These are phyloP conservation scores for Lagria hirta DNA, from an alignment of 2,888 invertebrate genomes.

Conservation along the genomic window DNA sequence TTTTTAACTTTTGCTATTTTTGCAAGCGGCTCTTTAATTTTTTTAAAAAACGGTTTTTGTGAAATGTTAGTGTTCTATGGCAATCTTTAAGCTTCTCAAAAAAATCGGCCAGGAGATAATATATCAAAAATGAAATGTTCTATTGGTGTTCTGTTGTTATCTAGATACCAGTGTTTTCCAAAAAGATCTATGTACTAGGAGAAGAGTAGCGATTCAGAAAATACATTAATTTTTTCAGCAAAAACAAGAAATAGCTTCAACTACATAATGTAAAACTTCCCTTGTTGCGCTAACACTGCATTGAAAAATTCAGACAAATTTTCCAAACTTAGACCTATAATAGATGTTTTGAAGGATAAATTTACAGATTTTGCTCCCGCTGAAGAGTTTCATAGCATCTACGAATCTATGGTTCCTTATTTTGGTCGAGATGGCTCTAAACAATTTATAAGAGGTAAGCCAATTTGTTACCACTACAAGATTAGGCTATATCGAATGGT, in stretches of 20 bases:
- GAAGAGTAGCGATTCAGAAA: background rate
- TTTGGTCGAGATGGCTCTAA: background rate
- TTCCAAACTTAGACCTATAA: background rate
- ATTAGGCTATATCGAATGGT: no score
- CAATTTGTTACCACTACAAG: background rate
- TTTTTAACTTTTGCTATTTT: no score
- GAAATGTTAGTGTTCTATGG: no score
- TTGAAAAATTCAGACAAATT: background rate
- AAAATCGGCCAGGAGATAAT: background rate
- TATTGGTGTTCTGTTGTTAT: background rate
- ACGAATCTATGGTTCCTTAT: background rate
- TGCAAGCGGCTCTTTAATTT: no score
- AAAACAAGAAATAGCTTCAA: background rate
- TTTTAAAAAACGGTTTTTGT: no score
- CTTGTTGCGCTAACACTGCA: background rate
- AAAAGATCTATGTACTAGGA: conserved; percentile 1
- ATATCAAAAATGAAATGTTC: background rate
- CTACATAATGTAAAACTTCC: conserved; percentile 1
- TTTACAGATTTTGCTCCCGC: background rate
- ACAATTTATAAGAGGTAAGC: background rate
- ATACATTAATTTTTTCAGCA: background rate
- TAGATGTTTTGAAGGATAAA: background rate
- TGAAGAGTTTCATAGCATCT: background rate
- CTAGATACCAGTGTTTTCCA: background rate
- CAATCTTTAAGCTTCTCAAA: conserved; percentile 1